Conservation (phyloP, 1,140 invertebrate genomes). For the Linepithema humile region DNA sequence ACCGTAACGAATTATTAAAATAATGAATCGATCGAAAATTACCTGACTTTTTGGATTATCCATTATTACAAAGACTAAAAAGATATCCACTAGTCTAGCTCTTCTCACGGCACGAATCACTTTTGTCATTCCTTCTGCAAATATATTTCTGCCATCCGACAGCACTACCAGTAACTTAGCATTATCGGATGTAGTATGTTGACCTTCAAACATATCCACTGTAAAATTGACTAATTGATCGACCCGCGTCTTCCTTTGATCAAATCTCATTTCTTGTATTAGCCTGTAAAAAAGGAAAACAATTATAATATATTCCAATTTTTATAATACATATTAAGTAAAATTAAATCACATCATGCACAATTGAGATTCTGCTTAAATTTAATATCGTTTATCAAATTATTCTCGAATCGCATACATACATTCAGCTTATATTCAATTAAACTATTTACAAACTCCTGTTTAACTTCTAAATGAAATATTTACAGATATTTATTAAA, state of each 20-base stretch:
- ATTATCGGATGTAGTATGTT: constrained; percentile 85
- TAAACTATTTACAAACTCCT: too few relatives aligned
- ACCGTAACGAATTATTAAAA: too few relatives aligned
- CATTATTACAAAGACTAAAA: constrained; percentile 97
- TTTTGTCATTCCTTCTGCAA: constrained; percentile 93
- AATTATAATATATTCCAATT: neutral
- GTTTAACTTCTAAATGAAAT: too few relatives aligned
- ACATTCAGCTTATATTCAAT: neutral
- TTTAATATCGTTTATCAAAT: neutral
- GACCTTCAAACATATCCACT: constrained; percentile 88
- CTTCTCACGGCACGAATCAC: constrained; percentile 92
- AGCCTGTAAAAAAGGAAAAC: constrained; percentile 81
- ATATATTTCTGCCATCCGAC: constrained; percentile 97
- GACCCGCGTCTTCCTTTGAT: constrained; percentile 92
- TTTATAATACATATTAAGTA: neutral
- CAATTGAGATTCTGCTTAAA: neutral
- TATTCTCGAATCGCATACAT: neutral
- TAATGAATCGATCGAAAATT: constrained; percentile 58
- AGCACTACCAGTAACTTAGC: constrained; percentile 96
- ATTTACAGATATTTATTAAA: neutral
- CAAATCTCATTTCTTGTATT: constrained; percentile 91
- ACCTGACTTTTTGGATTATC: constrained; percentile 97
- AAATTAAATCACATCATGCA: neutral
- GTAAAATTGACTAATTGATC: constrained; percentile 92
- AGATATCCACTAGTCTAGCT: constrained; percentile 93